Evolutionary conservation across 1,140 invertebrate genomes (phyloP).

Genomic region (Charaxes varanes): DNA sequence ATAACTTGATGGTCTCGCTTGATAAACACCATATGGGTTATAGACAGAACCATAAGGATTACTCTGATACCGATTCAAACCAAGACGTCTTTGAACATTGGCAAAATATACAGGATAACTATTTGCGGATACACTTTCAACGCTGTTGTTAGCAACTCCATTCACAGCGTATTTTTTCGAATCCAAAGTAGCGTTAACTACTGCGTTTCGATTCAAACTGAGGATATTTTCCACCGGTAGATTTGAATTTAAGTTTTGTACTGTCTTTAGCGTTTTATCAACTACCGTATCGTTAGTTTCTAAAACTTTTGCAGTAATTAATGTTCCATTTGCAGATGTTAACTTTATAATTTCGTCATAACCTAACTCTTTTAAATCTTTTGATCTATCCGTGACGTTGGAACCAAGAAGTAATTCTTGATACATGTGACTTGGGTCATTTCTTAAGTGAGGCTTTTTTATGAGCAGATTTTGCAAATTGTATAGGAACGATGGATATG

Average conservation of each 20-base stretch:
- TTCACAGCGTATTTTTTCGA: background rate
- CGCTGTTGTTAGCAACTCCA: too few relatives aligned
- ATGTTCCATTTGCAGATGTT: constrained; percentile 30
- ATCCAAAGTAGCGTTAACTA: background rate
- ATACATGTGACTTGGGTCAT: constrained; percentile 25
- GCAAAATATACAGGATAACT: too few relatives aligned
- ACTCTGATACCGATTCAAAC: too few relatives aligned
- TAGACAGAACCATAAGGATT: background rate
- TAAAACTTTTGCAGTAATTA: constrained; percentile 35
- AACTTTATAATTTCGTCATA: constrained; percentile 32
- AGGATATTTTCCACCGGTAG: constrained; percentile 9
- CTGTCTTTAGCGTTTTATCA: constrained; percentile 24
- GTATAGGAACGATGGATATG: constrained; percentile 34
- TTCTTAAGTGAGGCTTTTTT: constrained; percentile 26
- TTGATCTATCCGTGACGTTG: constrained; percentile 27
- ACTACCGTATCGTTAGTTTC: constrained; percentile 14
- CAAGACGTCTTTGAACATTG: too few relatives aligned
- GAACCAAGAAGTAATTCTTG: constrained; percentile 30
- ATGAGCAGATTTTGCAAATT: constrained; percentile 27
- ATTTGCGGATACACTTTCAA: too few relatives aligned
- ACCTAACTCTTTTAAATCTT: constrained; percentile 26
- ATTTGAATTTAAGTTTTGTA: constrained; percentile 28
- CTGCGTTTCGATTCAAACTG: constrained; percentile 1
- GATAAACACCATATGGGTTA: background rate
- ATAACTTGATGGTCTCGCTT: background rate